Evolutionary conservation across 2,113 vertebrate genomes (phyloP).

Genomic region (Gobio gobio): DNA sequence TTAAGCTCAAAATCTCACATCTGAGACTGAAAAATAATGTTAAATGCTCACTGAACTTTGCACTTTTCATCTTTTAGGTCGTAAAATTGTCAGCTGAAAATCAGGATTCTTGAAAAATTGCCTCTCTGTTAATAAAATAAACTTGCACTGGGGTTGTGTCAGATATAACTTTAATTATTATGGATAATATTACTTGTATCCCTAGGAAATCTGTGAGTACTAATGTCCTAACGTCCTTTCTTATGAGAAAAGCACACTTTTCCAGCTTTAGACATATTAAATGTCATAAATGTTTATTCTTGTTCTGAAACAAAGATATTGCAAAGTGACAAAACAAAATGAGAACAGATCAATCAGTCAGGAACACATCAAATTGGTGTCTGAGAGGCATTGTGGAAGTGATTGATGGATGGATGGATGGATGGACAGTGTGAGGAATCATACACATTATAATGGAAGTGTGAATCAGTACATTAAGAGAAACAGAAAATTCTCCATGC

Average conservation of each 20-base stretch:
- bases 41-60: conserved; percentile 8
- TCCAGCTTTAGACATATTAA: not conserved
- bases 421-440: not conserved
- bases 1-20: conserved; percentile 43
- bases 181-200: not conserved
- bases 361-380: not conserved
- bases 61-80: not conserved
- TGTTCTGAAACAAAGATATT: not conserved
- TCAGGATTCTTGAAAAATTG: not conserved
- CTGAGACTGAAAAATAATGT: conserved; percentile 40
- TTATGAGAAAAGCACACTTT: not conserved
- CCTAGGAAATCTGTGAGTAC: not conserved
- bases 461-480: not conserved
- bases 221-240: too few relatives aligned
- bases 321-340: not conserved
- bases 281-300: conserved; percentile 5
- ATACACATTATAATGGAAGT: not conserved
- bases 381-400: not conserved
- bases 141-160: not conserved
- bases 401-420: not conserved
- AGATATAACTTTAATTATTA: conserved; percentile 5
- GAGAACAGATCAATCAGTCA: not conserved
- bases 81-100: not conserved
- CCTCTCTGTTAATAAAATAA: not conserved
- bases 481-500: not conserved